Conservation (phyloP, 2,888 invertebrate genomes). For the Stenodema calcarata region DNA sequence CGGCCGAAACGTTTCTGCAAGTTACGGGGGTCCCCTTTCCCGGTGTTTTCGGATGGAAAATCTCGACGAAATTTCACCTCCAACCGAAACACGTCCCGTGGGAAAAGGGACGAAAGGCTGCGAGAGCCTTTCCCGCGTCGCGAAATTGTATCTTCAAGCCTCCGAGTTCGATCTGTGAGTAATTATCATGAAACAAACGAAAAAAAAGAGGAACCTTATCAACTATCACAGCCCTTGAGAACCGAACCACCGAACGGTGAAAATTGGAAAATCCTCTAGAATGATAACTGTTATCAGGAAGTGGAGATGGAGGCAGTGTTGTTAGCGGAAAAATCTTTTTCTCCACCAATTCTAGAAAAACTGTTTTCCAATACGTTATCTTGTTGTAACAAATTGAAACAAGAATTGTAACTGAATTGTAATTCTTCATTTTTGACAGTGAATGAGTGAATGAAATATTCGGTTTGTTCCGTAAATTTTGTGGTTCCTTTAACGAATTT, state of each 20-base stretch:
- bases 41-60: background rate
- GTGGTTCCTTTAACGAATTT: no score
- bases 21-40: background rate
- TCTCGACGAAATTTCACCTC: background rate
- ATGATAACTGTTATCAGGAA: background rate
- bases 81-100: background rate
- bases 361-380: no score
- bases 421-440: no score
- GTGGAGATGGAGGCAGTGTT: background rate
- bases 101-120: background rate
- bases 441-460: no score
- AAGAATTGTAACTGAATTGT: no score
- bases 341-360: no score
- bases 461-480: no score
- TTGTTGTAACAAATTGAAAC: no score
- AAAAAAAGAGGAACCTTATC: background rate
- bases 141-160: no score
- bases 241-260: background rate
- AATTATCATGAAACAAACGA: background rate
- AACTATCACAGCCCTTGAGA: slow-evolving; percentile 19
- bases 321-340: background rate
- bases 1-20: no score
- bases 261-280: background rate
- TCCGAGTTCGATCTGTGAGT: no score
- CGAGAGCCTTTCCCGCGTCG: background rate